Percentiles rank a stretch among this genome's conserved stretches.
Evolutionary conservation across 2,113 vertebrate genomes (phyloP).

Genomic region (Cyrtonyx montezumae): DNA sequence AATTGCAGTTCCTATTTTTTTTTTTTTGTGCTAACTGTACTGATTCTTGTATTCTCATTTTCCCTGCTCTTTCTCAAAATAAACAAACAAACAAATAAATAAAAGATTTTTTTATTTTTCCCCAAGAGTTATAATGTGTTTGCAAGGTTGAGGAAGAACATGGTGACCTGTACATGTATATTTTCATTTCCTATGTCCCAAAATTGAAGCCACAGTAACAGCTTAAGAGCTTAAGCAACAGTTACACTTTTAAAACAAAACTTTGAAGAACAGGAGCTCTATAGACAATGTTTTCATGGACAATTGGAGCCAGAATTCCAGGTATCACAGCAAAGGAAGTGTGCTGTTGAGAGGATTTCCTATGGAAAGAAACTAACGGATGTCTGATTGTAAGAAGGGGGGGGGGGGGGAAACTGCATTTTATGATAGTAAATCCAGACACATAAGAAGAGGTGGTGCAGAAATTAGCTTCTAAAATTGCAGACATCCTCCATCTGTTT

Average conservation of each 20-base stretch:
- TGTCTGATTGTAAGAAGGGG: not conserved
- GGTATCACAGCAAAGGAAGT: not conserved
- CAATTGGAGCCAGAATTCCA: not conserved
- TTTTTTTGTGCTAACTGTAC: not conserved
- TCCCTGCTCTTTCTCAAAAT: not conserved
- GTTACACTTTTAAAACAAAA: not conserved
- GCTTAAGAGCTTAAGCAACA: not conserved
- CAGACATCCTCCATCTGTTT: not conserved
- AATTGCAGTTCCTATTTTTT: not conserved
- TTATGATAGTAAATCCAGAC: not conserved
- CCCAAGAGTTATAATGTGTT: not conserved
- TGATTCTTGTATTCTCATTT: not conserved
- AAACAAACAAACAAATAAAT: not conserved
- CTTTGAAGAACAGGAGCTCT: not conserved
- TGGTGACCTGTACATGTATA: not conserved
- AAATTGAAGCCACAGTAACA: not conserved
- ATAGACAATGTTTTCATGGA: not conserved
- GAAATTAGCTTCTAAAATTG: not conserved
- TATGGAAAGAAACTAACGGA: not conserved
- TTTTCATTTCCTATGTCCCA: not conserved
- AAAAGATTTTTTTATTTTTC: not conserved
- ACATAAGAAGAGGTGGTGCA: not conserved
- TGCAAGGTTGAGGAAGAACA: not conserved
- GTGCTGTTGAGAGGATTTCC: not conserved
- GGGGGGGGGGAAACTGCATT: not conserved